Conservation (phyloP, 2,888 invertebrate species). For the Pecten maximus region DNA sequence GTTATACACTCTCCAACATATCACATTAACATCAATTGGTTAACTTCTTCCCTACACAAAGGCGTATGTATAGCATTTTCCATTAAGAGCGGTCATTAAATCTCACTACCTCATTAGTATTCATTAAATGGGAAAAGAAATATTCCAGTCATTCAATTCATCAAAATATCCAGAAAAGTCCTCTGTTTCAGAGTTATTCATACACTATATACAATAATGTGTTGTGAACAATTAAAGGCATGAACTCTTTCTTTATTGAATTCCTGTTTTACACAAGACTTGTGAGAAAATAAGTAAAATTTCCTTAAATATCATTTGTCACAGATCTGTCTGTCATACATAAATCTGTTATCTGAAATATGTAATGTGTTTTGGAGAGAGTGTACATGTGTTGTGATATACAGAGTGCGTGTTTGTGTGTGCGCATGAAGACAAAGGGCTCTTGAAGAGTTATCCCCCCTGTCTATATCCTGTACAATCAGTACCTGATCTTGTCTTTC, state of each 20-base stretch:
- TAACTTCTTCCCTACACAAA: background rate
- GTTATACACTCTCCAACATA: background rate
- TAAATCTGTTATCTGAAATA: background rate
- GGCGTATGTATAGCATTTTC: background rate
- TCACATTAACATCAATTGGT: background rate
- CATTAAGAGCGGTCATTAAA: background rate
- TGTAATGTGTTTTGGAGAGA: background rate
- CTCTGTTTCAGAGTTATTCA: background rate
- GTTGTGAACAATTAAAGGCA: background rate
- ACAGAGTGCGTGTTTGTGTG: background rate
- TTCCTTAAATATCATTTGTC: background rate
- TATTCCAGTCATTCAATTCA: background rate
- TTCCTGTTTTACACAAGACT: background rate
- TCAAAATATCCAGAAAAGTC: too few relatives aligned
- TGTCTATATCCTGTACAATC: background rate
- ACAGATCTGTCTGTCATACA: constrained; percentile 10
- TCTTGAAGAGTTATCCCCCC: background rate
- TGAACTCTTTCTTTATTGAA: background rate
- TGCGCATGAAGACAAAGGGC: background rate
- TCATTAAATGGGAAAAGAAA: background rate
- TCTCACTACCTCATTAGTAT: background rate
- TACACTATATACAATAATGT: background rate
- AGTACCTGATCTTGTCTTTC: background rate
- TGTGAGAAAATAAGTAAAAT: background rate
- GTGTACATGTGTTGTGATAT: background rate